Percentiles rank a stretch among this genome's conserved stretches.
phyloP scores from a whole-genome alignment of 2,888 invertebrate genomes.

The Himalopsyche tibetana region DNA sequence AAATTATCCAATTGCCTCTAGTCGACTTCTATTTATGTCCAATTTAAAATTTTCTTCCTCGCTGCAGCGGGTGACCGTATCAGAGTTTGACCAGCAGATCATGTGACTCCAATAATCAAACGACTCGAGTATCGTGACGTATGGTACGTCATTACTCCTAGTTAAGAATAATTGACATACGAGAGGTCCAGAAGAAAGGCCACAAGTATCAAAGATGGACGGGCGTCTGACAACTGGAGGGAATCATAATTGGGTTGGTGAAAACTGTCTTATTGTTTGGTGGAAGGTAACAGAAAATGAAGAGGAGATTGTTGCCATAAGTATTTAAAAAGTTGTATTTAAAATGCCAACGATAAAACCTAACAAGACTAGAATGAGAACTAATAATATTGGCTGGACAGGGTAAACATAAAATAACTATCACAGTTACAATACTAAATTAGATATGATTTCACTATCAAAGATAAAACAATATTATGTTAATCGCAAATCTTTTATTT shows the following conservation, averaged over 20 bases:
- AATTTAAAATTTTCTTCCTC: conserved; percentile 34
- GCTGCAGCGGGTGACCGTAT: conserved; percentile 3
- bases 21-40: conserved; percentile 15
- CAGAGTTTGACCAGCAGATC: neutral
- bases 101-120: conserved; percentile 3
- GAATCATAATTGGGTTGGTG: neutral
- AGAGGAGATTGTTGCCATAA: too few species aligned
- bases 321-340: too few species aligned
- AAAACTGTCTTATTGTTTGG: too few species aligned
- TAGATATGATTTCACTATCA: too few species aligned
- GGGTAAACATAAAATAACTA: too few species aligned
- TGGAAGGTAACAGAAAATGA: too few species aligned
- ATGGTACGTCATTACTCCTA: conserved; percentile 9
- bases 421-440: too few species aligned
- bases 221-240: neutral
- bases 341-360: too few species aligned
- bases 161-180: conserved; percentile 7
- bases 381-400: too few species aligned
- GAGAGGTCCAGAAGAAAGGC: conserved; percentile 26
- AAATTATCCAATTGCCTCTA: neutral
- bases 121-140: conserved; percentile 4
- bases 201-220: conserved; percentile 3
- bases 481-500: too few species aligned
- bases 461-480: too few species aligned
- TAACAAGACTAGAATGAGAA: too few species aligned